Base-by-base conservation (phyloP, 2,888 invertebrate species). In the Drosophila mimica region DNA sequence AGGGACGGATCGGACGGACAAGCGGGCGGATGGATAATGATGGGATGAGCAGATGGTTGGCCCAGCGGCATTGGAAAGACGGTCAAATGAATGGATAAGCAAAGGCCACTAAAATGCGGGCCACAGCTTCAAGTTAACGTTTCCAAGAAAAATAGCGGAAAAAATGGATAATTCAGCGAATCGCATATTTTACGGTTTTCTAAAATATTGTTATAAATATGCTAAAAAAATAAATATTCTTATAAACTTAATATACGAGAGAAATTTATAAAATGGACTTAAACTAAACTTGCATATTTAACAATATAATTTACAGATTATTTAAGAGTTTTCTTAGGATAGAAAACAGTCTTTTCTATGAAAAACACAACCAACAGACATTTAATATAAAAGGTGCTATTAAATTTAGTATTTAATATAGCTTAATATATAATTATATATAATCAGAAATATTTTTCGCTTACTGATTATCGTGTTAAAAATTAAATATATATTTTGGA, bases 51-150 rank as follows among this genome's bases (percentile, higher is more conserved):
- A 52, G 53, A 36, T 36, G 71, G 66, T 57, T 73, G 73, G 33
- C 25, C 49, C 40, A 67, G 25, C 30, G 46, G 61, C 40, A 52
- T 56, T 40, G 56, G 48, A 52, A 51, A 52, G 57, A 57, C 38
- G 51, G 36, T 40, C 43, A 58, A 58, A 65, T 68, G 57, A 38
- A 68, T 62, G 79, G 49, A 63, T 56, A 56, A 73, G 56, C 72
- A 58, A 61, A 57, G 33, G 52, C 7, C 38, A 38, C 64, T 33
- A 63, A 64, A 31, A 71, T 71, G 71, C 72, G 63, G 71, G 63
- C 49, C 40, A 40, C 31, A 11, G 40, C 38, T 46, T 61, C 49
- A 56, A 71, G 36, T 46, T 13, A 8, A 20, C 28, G 11, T 13
- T 43, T 6, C 31, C 20, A 13, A 70, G 54, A 34, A 51, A 60